Evolutionary conservation across 2,797 vertebrate genomes (phyloP).

Genomic region (Pipistrellus pipistrellus): DNA sequence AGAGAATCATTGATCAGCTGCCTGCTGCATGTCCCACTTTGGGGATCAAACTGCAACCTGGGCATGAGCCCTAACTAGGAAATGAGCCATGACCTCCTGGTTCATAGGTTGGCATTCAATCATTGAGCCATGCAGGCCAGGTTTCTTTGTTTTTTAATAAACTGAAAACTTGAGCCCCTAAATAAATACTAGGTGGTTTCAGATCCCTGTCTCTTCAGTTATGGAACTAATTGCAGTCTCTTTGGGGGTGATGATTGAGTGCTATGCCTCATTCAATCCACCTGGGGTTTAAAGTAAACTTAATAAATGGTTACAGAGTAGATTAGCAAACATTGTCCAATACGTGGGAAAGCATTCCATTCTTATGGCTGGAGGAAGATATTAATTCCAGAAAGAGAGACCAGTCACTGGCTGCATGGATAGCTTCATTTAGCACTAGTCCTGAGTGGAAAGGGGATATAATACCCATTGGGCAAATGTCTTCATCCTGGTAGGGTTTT

Average conservation of each 20-base stretch:
- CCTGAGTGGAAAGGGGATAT: neutral
- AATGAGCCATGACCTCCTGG: neutral
- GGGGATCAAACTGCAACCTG: neutral
- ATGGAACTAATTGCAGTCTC: neutral
- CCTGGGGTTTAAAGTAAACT: neutral
- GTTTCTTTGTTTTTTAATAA: neutral
- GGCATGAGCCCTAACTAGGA: neutral
- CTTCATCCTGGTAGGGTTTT: constrained; percentile 15
- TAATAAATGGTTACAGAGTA: neutral
- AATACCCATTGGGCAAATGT: constrained; percentile 62
- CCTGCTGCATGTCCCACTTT: neutral
- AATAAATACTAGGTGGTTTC: constrained; percentile 41
- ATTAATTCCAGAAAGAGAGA: neutral
- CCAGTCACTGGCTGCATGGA: neutral
- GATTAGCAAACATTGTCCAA: neutral
- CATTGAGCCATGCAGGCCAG: neutral
- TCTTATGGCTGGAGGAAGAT: neutral
- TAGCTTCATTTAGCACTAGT: constrained; percentile 3
- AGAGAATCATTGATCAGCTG: neutral
- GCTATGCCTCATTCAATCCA: neutral
- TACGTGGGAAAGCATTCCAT: neutral
- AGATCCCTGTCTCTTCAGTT: neutral
- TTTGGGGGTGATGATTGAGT: neutral
- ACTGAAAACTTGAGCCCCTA: constrained; percentile 5
- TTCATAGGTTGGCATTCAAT: neutral